Base-by-base conservation (phyloP, 2,888 invertebrate species). In the Pantelozetes paolii region DNA sequence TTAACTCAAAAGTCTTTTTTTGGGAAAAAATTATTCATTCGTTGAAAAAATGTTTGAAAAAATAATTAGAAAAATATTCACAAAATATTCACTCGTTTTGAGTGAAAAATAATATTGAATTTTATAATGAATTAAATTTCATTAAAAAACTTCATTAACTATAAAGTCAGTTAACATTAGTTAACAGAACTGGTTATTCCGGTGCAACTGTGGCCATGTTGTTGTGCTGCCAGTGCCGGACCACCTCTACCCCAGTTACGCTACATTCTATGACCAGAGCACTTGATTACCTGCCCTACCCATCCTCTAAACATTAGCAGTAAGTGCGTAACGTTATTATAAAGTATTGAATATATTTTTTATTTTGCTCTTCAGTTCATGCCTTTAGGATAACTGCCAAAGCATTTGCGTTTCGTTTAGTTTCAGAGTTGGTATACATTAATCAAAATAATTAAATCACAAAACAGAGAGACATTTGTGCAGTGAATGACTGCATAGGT, bases 271-370 rank as follows among this genome's bases (percentile, higher is more conserved):
- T 9, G 26, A 28, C 28, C 28, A 23, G 54, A 54, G 54, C 59
- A 26, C 59, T 59, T 59, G 30, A 59, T 59, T 59, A 15, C 32
- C 26, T 28, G 59, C 59, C 59, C 59, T 59, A 59, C 59, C 59
- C 59, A 59, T 59, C 28, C 28, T 28, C 32, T 54, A 36, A 59
- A 18, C 28, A n/a, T 15, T 15, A 59, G 59, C 32, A 23, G 26
- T 54, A 23, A 54, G 59, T 59, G 59, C 59, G 59, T 59, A 59
- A 59, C 59, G 59, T 59, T 59, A 59, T 59, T 59, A 59, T 59
- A 59, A 59, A 59, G 59, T 59, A 59, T 59, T 59, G 32, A 59
- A 59, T 59, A 59, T 59, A 30, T 32, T 23, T 59, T 59, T 28
- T 57, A 20, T 48, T 48, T 32, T 59, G 57, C 30, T n/a, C 32